These are phyloP conservation scores for Polymixis flavicincta DNA, from an alignment of 2,888 invertebrate species.

Conservation along the genomic window DNA sequence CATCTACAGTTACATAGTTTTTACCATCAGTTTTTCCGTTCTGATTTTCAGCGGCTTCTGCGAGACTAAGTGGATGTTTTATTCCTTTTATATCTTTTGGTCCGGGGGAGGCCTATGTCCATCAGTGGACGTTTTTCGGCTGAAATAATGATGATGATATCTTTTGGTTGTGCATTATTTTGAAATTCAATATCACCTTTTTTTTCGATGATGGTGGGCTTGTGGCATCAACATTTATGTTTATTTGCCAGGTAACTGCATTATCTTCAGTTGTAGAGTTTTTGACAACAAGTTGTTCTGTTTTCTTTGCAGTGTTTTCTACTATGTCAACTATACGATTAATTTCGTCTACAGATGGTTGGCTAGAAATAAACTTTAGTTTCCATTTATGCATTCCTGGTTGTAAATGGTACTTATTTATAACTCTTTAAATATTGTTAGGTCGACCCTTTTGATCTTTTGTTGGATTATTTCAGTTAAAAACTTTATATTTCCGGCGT, in stretches of 20 bases:
- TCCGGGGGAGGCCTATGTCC: too few species aligned
- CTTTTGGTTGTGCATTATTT: not conserved
- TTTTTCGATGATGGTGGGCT: not conserved
- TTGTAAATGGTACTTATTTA: not conserved
- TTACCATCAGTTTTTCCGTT: not conserved
- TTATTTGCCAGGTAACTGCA: not conserved
- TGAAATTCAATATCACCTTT: slow-evolving; percentile 3
- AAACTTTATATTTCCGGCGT: not conserved
- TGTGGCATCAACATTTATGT: not conserved
- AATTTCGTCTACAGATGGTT: not conserved
- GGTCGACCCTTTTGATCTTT: not conserved
- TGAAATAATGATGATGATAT: too few species aligned
- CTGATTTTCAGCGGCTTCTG: not conserved
- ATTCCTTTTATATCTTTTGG: slow-evolving; percentile 11
- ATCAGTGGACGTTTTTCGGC: too few species aligned
- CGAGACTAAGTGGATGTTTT: not conserved
- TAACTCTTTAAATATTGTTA: not conserved
- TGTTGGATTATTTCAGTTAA: not conserved
- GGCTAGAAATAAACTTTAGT: not conserved
- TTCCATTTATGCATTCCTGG: slow-evolving; percentile 36
- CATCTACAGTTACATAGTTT: slow-evolving; percentile 13
- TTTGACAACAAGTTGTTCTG: not conserved
- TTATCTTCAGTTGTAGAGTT: not conserved
- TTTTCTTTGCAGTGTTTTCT: slow-evolving; percentile 6
- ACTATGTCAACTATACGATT: not conserved